A percentile compares a stretch with the other conserved stretches of the same genome.
Conservation (phyloP, 2,888 invertebrate species). For the Coleophora flavipennella region DNA sequence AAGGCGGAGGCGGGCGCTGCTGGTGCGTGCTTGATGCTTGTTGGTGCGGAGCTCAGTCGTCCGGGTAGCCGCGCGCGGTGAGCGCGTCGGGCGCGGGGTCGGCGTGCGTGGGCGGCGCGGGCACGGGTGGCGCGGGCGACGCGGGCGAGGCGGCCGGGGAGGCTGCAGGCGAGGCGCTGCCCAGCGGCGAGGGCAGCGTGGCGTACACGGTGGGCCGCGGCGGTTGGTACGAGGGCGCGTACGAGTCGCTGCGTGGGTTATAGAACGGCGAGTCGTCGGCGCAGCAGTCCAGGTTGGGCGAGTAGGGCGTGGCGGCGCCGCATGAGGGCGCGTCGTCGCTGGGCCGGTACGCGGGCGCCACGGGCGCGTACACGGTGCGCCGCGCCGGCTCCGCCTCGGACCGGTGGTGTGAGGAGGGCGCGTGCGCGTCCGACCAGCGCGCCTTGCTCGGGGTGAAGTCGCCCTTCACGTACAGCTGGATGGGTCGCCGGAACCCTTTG, state of each 20-base stretch:
- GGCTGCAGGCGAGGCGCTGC: conserved; percentile 52
- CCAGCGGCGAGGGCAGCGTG: conserved; percentile 58
- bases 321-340: conserved; percentile 68
- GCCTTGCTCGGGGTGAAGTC: conserved; percentile 77
- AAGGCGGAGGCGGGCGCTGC: conserved; percentile 37
- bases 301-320: conserved; percentile 66
- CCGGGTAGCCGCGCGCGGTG: conserved; percentile 43
- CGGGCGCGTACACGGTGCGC: conserved; percentile 66
- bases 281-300: conserved; percentile 57
- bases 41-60: conserved; percentile 32
- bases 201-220: conserved; percentile 67
- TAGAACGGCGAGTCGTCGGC: conserved; percentile 67
- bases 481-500: conserved; percentile 90
- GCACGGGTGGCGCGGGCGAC: conserved; percentile 35
- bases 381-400: conserved; percentile 72
- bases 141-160: conserved; percentile 56
- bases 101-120: conserved; percentile 36
- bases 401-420: conserved; percentile 74
- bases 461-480: conserved; percentile 78
- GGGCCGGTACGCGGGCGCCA: conserved; percentile 56
- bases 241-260: conserved; percentile 66
- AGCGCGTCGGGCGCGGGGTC: conserved; percentile 31
- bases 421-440: conserved; percentile 76
- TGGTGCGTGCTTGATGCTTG: too few species aligned
- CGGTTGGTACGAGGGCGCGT: conserved; percentile 65